These are phyloP conservation scores for Lobophora halterata DNA, from an alignment of 2,888 invertebrate species.

Conservation along the genomic window DNA sequence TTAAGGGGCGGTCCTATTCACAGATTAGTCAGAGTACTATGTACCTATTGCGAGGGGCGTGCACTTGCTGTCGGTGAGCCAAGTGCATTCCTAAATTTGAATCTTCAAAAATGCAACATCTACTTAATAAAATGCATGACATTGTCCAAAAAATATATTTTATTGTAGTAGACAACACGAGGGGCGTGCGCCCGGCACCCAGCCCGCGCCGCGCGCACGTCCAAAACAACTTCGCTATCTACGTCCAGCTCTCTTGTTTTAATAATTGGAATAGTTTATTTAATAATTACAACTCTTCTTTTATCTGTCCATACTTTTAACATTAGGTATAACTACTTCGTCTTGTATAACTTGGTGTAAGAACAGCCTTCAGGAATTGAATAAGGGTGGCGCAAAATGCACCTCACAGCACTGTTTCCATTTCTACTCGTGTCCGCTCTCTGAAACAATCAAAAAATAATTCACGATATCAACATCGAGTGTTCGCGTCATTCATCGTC, in stretches of 20 bases:
- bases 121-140: conserved; percentile 43
- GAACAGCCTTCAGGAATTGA: conserved; percentile 81
- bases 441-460: conserved; percentile 47
- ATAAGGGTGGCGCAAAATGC: conserved; percentile 75
- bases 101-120: too few relatives aligned
- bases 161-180: conserved; percentile 79
- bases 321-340: conserved; percentile 80
- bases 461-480: too few relatives aligned
- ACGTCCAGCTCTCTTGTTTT: conserved; percentile 77
- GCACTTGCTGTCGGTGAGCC: too few relatives aligned
- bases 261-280: conserved; percentile 82
- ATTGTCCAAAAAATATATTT: conserved; percentile 81
- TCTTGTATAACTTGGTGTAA: conserved; percentile 81
- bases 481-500: too few relatives aligned
- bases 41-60: too few relatives aligned
- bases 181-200: conserved; percentile 74
- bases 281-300: conserved; percentile 80
- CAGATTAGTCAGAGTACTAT: too few relatives aligned
- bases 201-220: conserved; percentile 76
- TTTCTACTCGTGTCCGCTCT: conserved; percentile 88
- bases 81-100: too few relatives aligned
- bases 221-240: conserved; percentile 79
- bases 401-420: conserved; percentile 95
- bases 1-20: too few relatives aligned
- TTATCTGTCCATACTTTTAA: conserved; percentile 78